phyloP scores from a whole-genome alignment of 2,797 vertebrate genomes.

The Smutsia temminckii region DNA sequence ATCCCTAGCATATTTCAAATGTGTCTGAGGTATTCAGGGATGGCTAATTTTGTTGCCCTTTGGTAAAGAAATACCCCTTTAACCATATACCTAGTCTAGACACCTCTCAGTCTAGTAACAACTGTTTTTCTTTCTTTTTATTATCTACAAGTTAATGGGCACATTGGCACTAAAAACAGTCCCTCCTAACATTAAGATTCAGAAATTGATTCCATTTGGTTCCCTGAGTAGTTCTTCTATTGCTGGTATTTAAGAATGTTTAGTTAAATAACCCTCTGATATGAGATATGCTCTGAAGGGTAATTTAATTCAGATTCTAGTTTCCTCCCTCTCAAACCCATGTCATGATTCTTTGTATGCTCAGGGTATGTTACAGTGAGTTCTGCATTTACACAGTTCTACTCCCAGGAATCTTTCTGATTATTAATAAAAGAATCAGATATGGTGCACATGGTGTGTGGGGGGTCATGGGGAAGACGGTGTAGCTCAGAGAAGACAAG shows the following conservation, averaged over 20 bases:
- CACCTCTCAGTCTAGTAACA: background rate
- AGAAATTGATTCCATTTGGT: constrained; percentile 1
- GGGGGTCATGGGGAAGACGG: too few species aligned
- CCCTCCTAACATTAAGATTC: background rate
- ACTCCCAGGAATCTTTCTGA: background rate
- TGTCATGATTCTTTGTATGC: background rate
- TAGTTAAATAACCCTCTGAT: background rate
- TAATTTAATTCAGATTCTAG: background rate
- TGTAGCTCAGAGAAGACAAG: too few species aligned
- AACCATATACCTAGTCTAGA: background rate
- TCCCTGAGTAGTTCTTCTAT: background rate
- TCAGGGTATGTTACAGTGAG: background rate
- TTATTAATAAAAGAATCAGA: background rate
- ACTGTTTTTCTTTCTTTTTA: background rate
- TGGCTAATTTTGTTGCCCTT: background rate
- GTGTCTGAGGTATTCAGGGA: background rate
- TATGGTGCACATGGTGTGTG: too few species aligned
- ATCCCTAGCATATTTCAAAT: background rate
- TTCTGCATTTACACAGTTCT: background rate
- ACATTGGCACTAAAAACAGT: background rate
- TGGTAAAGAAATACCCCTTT: background rate
- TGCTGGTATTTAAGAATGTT: background rate
- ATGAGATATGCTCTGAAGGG: background rate
- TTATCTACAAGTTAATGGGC: background rate
- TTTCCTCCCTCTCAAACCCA: background rate